Evolutionary conservation across 1,140 invertebrate genomes (phyloP), one percentile per base, ranked within the genome.

Genomic region (Medauroidea extradentata): DNA sequence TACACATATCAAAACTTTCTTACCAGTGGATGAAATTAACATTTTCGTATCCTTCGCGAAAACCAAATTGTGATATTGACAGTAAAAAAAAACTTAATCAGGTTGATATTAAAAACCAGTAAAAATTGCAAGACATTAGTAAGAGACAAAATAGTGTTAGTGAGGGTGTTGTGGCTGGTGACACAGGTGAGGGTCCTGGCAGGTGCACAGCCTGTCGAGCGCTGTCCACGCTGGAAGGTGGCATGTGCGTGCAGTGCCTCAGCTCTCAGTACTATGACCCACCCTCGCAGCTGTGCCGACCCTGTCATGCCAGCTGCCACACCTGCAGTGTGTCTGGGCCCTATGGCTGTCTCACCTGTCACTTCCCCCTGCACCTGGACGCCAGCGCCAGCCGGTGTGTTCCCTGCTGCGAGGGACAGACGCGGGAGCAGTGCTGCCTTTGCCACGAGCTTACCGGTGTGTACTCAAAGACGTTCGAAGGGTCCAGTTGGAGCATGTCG

Each of bases 351-450:
- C 76, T 83, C 0, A 78, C 79, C 0, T 90, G 87, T 58, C 80
- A 81, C 2, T 75, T 78, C 3, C 86, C 86, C 0, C 64, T 87
- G 9, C 81, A 82, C 65, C 65, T 88, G 44, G 85, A 88, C 62
- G 83, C 81, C 61, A 72, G 85, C 23, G 87, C 88, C 72, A 87
- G 85, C 65, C 86, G 87, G 67, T 89, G 87, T 65, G 85, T 90
- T 51, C 81, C 82, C 4, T 88, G 86, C 56, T 90, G 87, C 66
- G 70, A 75, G 2, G 71, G 74, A 42, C 67, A 71, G n/a, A 73
- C 72, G 59, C 73, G 76, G 42, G 75, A 79, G 1, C 75, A 80
- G 11, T 88, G 86, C 63, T 88, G 86, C 66, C 77, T 81, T 52
- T 88, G 83, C 67, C 79, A 87, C 67, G 78, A 79, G 29, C 81